A percentile compares a stretch with the other conserved stretches of the same genome.
Conservation (phyloP, 2,113 vertebrate genomes). For the Falcunculus frontatus region DNA sequence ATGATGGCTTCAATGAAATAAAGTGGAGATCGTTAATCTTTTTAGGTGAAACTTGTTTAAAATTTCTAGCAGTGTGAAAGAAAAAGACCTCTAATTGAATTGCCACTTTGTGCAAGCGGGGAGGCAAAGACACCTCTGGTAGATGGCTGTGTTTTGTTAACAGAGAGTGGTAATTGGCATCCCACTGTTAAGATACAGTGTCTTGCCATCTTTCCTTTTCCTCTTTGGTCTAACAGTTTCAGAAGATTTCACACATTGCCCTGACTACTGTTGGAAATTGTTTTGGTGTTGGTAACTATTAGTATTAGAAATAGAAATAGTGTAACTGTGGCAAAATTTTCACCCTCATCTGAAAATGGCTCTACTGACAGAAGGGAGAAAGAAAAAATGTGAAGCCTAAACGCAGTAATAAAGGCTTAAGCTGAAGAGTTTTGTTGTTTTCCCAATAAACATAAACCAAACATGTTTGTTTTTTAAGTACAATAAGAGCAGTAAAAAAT, state of each 20-base stretch:
- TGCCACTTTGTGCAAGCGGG: neutral
- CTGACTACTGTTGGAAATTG: neutral
- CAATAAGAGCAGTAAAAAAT: neutral
- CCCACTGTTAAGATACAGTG: neutral
- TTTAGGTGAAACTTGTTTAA: neutral
- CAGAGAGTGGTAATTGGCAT: neutral
- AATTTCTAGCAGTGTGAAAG: neutral
- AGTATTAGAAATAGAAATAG: neutral
- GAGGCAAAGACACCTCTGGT: neutral
- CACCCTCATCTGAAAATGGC: neutral
- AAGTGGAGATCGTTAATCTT: neutral
- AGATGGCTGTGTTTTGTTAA: neutral
- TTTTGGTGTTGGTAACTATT: neutral
- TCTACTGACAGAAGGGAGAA: neutral
- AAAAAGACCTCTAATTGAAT: slow-evolving; percentile 26
- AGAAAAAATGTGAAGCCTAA: neutral
- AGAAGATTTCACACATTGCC: neutral
- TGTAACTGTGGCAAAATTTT: neutral
- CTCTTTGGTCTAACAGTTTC: slow-evolving; percentile 9
- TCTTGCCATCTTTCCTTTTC: neutral
- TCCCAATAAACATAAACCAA: neutral
- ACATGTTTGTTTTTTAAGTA: neutral
- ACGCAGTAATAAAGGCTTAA: neutral
- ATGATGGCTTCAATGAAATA: neutral
- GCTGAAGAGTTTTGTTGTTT: neutral